A percentile compares a stretch with the other conserved stretches of the same genome.
These are phyloP conservation scores for Eilema sororculum DNA, from an alignment of 2,888 invertebrate genomes.

Conservation along the genomic window DNA sequence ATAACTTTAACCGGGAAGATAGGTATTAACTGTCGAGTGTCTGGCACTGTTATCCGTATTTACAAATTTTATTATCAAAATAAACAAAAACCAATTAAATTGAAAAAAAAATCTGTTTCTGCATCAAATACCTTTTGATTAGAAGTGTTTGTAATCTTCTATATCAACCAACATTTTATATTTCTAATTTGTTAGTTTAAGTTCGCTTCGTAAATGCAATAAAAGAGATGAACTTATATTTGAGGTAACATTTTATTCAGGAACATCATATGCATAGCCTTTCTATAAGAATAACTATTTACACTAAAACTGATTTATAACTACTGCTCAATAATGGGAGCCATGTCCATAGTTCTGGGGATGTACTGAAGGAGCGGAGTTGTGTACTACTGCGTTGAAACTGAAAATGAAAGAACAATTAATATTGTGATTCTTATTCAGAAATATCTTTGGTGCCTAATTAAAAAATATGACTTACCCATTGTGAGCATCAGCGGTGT, in stretches of 20 bases:
- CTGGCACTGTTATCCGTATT: too few species aligned
- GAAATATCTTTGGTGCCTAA: neutral
- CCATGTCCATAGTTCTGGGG: conserved; percentile 30
- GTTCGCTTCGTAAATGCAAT: neutral
- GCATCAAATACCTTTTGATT: too few species aligned
- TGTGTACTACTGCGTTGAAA: conserved; percentile 22
- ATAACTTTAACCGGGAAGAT: too few species aligned
- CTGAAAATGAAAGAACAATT: conserved; percentile 37
- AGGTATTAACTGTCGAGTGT: too few species aligned
- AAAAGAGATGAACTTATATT: neutral
- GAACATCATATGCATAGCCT: neutral
- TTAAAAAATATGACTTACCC: conserved; percentile 45
- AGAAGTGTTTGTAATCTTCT: too few species aligned
- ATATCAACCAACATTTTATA: too few species aligned
- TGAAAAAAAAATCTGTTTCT: too few species aligned
- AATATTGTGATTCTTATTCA: neutral
- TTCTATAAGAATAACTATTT: conserved; percentile 6
- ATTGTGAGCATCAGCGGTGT: conserved; percentile 67
- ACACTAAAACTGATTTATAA: neutral
- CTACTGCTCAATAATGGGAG: conserved; percentile 2
- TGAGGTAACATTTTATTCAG: neutral
- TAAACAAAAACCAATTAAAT: too few species aligned
- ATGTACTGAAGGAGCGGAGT: conserved; percentile 29
- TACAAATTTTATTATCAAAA: too few species aligned
- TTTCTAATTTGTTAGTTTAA: neutral